Conservation (phyloP, 2,113 vertebrate species). For the Glaucomys volans region DNA sequence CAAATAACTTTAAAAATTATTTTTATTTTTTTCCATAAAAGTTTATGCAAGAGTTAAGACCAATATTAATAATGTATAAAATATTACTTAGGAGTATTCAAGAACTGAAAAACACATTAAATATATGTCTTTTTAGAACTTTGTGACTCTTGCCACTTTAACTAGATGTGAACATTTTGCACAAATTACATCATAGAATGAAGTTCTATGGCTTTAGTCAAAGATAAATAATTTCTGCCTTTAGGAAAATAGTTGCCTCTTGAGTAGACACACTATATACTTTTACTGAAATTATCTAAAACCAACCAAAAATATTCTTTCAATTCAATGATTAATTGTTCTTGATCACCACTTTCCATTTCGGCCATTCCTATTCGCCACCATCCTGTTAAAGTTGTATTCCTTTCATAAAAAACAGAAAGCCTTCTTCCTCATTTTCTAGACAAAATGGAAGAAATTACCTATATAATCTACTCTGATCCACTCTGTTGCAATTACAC, state of each 20-base stretch:
- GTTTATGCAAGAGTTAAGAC: too few relatives aligned
- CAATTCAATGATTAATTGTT: background rate
- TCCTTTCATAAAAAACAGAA: background rate
- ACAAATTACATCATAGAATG: background rate
- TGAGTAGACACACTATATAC: accelerated
- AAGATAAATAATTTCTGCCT: background rate
- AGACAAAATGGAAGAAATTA: background rate
- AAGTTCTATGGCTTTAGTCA: background rate
- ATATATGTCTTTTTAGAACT: background rate
- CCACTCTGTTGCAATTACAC: background rate
- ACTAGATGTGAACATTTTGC: background rate
- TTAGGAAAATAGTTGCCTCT: background rate
- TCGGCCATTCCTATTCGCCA: background rate
- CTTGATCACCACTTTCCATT: background rate
- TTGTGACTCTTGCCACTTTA: background rate
- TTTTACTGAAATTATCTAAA: background rate
- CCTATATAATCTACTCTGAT: background rate
- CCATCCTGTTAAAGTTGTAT: background rate
- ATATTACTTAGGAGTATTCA: background rate
- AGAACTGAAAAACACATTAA: background rate
- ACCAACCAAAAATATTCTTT: background rate
- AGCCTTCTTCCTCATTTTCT: background rate
- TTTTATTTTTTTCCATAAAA: background rate
- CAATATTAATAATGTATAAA: background rate
- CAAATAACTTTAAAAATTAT: background rate